Percentiles rank a stretch among this genome's conserved stretches.
Conservation (phyloP, 2,113 vertebrate species). For the Potamarius usumacintae region DNA sequence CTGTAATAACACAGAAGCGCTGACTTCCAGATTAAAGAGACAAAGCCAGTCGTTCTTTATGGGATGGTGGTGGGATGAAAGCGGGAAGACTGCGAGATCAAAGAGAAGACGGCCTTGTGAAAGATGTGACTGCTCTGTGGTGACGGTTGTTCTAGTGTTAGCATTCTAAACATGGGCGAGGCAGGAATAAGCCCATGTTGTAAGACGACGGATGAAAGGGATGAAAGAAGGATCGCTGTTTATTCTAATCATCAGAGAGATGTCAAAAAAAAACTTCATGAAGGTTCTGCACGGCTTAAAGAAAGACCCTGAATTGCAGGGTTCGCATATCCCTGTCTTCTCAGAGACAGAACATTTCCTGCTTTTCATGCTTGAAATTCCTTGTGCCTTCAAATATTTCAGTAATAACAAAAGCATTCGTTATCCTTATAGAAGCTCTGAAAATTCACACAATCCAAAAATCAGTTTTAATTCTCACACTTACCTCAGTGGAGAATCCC, state of each 20-base stretch:
- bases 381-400: neutral
- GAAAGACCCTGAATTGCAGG: neutral
- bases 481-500: neutral
- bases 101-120: neutral
- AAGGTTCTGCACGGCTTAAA: neutral
- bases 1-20: constrained; percentile 30
- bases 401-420: neutral
- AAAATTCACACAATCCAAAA: neutral
- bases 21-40: constrained; percentile 9
- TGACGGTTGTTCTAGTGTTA: neutral
- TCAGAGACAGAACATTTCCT: neutral
- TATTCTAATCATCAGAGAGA: neutral
- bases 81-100: neutral
- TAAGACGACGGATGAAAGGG: neutral
- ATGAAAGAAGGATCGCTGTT: neutral
- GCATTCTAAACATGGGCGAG: constrained; percentile 10
- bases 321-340: neutral
- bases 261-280: neutral
- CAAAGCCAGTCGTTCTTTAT: neutral
- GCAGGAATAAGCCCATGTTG: neutral
- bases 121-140: neutral
- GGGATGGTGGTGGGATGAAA: constrained; percentile 17
- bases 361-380: neutral
- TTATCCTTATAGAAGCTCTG: neutral
- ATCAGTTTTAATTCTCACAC: neutral